Evolutionary conservation across 1,140 invertebrate genomes (phyloP), one percentile per base, ranked within the genome.

Genomic region (Drosophila punjabiensis): DNA sequence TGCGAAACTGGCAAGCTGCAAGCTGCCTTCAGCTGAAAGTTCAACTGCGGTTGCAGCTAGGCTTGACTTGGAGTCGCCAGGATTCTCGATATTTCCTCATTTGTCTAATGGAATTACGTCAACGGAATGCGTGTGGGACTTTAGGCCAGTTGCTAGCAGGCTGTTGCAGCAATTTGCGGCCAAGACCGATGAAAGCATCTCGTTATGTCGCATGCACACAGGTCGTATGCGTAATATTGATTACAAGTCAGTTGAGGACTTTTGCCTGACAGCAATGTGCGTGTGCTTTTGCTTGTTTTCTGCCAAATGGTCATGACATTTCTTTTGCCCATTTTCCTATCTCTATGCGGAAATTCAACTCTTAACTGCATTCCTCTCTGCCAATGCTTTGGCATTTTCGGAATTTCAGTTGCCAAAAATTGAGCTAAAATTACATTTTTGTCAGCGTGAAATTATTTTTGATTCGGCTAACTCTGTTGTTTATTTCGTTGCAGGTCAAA

Each of bases 151-250:
- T 24, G 24, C 20, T 11, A 37, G 5, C n/a, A 28, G 55, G 37
- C 18, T 58, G 52, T 30, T 59, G 55, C 33, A 20, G 41, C 13
- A 33, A 39, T 28, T 70, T 56, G 65, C 33, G 43, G 30, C 55
- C 35, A 45, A 74, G 35, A 11, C 45, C 56, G 56, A 55, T 7
- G 9, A 53, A 18, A 39, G 35, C 41, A 43, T 11, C 9, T 74
- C 48, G 20, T 71, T 61, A 32, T 43, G 47, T 41, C 45, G 33
- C 32, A 0, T 10, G 14, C 47, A 14, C n/a, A 30, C 41, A 47
- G 53, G 62, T 73, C 79, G 69, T 82, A 76, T 82, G 59, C 55
- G 47, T 69, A 65, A 79, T 80, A 82, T 87, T 74, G 80, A 87
- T 76, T 68, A 67, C 65, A 47, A 71, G 16, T 32, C 55, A 16